These are phyloP conservation scores for Mesochorus sp. DNA, from an alignment of 2,888 invertebrate genomes.

Conservation along the genomic window DNA sequence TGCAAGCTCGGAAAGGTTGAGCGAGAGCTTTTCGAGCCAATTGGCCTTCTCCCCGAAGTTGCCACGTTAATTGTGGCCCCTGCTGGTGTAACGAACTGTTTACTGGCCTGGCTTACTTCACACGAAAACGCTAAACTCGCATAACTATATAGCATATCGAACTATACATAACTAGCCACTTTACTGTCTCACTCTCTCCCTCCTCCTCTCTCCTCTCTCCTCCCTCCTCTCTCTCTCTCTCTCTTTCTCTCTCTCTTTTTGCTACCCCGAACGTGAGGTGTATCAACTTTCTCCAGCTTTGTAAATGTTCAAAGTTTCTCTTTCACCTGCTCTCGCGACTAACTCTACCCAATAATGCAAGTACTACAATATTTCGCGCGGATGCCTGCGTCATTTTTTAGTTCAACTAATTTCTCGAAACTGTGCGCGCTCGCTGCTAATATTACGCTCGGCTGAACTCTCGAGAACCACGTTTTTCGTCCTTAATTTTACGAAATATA, in stretches of 20 bases:
- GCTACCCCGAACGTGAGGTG: constrained; percentile 40
- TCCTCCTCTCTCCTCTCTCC: neutral
- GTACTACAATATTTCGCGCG: constrained; percentile 3
- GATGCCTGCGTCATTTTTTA: constrained; percentile 42
- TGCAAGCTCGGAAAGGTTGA: constrained; percentile 23
- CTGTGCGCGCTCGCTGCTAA: neutral
- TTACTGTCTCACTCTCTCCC: no score
- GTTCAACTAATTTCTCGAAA: constrained; percentile 19
- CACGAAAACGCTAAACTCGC: constrained; percentile 2
- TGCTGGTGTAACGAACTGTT: constrained; percentile 64
- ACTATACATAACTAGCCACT: neutral
- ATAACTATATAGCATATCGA: neutral
- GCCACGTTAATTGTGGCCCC: constrained; percentile 59
- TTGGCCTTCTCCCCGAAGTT: constrained; percentile 58
- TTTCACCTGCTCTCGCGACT: constrained; percentile 19
- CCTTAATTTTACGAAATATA: neutral
- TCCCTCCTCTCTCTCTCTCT: neutral
- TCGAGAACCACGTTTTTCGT: constrained; percentile 13
- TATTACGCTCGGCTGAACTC: constrained; percentile 5
- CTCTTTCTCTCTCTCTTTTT: constrained; percentile 13
- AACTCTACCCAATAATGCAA: constrained; percentile 51
- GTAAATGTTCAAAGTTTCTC: constrained; percentile 54
- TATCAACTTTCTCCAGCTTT: constrained; percentile 52
- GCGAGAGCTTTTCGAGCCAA: constrained; percentile 55
- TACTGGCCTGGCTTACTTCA: constrained; percentile 56